These are phyloP conservation scores for Xerus rutilus DNA, from an alignment of 2,797 vertebrate genomes.

Conservation along the genomic window DNA sequence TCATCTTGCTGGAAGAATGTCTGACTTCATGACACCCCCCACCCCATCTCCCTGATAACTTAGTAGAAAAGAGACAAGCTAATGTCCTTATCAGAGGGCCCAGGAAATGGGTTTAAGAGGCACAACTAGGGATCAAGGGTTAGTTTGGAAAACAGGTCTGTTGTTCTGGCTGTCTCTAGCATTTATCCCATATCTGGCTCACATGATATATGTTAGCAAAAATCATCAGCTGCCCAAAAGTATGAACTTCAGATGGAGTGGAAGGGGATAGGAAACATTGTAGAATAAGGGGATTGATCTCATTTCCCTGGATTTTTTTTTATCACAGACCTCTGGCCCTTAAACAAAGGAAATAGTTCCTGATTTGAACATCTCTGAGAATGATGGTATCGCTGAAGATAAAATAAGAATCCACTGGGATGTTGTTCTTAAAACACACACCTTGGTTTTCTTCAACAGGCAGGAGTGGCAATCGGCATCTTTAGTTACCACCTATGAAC, in stretches of 20 bases:
- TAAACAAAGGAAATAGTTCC: not conserved
- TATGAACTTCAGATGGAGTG: not conserved
- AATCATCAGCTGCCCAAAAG: not conserved
- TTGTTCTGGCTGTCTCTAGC: not conserved
- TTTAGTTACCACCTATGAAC: not conserved
- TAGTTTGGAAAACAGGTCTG: constrained; percentile 14
- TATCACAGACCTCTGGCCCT: not conserved
- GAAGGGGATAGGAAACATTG: not conserved
- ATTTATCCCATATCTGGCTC: not conserved
- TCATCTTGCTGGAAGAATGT: not conserved
- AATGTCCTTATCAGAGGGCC: not conserved
- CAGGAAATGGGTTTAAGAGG: not conserved
- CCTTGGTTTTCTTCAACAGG: not conserved
- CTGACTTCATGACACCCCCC: not conserved
- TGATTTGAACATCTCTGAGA: constrained; percentile 11
- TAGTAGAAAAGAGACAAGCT: constrained; percentile 43
- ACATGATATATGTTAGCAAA: not conserved
- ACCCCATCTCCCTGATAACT: not conserved
- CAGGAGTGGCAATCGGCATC: not conserved
- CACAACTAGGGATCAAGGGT: not conserved
- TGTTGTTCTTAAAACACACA: not conserved
- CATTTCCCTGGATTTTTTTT: not conserved
- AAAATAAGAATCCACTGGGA: not conserved
- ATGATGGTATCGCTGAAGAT: not conserved
- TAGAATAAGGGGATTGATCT: not conserved